Evolutionary conservation across 2,113 vertebrate genomes (phyloP).

Genomic region (Strix uralensis): DNA sequence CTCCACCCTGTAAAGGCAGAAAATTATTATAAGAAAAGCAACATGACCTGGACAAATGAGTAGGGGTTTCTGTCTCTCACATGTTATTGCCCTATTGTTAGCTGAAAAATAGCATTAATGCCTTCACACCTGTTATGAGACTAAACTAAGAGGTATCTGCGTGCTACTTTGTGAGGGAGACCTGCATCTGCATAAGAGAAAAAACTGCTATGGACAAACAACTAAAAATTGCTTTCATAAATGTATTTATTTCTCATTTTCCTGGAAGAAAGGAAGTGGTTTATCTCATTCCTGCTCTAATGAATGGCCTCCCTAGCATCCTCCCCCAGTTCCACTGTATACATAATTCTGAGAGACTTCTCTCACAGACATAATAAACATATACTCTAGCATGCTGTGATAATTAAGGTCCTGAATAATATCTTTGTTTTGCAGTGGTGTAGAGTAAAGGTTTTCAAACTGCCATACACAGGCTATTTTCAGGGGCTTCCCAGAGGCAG

Average conservation of each 20-base stretch:
- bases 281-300: slow-evolving; percentile 25
- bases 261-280: slow-evolving; percentile 18
- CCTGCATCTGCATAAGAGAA: neutral
- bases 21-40: neutral
- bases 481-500: neutral
- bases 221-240: neutral
- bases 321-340: neutral
- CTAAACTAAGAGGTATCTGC: neutral
- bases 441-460: neutral
- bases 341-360: neutral
- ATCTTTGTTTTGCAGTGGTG: neutral
- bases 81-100: neutral
- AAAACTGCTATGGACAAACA: neutral
- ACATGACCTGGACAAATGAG: neutral
- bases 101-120: neutral
- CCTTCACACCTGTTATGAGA: neutral
- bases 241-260: neutral
- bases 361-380: neutral
- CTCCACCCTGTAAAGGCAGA: neutral
- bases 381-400: neutral
- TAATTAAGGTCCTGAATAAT: neutral
- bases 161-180: neutral
- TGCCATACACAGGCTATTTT: neutral
- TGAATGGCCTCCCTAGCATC: neutral
- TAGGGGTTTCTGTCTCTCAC: neutral